A percentile compares a stretch with the other conserved stretches of the same genome.
phyloP scores from a whole-genome alignment of 1,140 invertebrate genomes.

The Pectinophora gossypiella region DNA sequence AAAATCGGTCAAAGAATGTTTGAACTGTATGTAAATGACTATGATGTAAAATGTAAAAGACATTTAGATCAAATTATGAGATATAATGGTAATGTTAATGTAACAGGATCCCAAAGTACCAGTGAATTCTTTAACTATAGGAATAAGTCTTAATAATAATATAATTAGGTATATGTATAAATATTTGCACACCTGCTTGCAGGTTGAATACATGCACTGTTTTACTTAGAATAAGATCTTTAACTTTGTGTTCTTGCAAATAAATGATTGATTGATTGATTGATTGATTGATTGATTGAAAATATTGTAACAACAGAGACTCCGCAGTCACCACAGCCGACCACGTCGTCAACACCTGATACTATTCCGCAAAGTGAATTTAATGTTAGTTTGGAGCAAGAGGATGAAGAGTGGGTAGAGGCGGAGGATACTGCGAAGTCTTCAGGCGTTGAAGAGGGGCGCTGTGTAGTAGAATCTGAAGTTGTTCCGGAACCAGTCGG shows the following conservation, averaged over 20 bases:
- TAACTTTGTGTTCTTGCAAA: no score
- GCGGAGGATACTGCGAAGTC: not conserved
- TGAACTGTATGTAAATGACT: not conserved
- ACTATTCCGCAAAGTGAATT: not conserved
- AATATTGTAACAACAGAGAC: no score
- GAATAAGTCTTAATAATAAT: no score
- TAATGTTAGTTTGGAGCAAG: not conserved
- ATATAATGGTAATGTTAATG: not conserved
- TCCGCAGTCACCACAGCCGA: no score
- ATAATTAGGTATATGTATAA: not conserved
- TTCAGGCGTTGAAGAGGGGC: not conserved
- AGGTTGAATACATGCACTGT: no score
- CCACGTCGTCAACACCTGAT: no score
- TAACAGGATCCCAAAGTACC: no score
- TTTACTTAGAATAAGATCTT: not conserved
- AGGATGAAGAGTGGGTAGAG: not conserved
- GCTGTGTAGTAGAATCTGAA: not conserved
- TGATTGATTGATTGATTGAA: no score
- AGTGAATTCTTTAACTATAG: no score
- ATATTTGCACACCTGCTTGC: not conserved
- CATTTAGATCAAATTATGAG: conserved; percentile 2
- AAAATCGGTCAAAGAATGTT: not conserved
- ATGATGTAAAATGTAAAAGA: not conserved
- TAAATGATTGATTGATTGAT: no score
- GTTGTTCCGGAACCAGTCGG: not conserved